Evolutionary conservation across 2,113 vertebrate genomes (phyloP).

Genomic region (Lipophrys pholis): DNA sequence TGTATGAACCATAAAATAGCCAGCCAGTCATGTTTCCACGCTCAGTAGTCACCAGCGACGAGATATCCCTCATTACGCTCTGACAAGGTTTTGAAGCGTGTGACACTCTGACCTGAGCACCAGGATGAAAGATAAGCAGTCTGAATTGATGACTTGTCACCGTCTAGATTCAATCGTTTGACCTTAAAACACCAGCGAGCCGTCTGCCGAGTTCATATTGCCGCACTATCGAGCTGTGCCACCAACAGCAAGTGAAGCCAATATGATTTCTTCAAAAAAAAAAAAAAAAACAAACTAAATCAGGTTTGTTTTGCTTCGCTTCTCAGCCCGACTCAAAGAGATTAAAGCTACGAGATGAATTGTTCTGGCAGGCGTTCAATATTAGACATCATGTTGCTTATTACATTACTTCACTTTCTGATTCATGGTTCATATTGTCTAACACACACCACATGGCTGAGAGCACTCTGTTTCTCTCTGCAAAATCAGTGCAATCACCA

Average conservation of each 20-base stretch:
- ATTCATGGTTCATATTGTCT: background rate
- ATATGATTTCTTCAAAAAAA: too few species aligned
- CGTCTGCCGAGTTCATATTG: too few species aligned
- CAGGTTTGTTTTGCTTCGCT: too few species aligned
- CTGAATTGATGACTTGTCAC: constrained; percentile 33
- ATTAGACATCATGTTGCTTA: background rate
- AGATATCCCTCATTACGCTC: constrained; percentile 51
- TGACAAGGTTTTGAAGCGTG: constrained; percentile 47
- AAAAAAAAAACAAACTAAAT: too few species aligned
- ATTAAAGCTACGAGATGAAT: background rate
- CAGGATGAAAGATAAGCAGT: constrained; percentile 23
- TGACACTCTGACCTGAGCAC: constrained; percentile 15
- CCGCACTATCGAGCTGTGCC: too few species aligned
- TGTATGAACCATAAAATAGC: too few species aligned
- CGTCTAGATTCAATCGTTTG: constrained; percentile 15
- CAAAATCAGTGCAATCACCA: background rate
- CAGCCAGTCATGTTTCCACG: too few species aligned
- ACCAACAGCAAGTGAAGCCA: too few species aligned
- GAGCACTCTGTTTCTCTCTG: background rate
- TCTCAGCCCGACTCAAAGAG: too few species aligned
- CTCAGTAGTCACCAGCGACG: constrained; percentile 10
- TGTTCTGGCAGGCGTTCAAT: background rate
- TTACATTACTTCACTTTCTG: background rate
- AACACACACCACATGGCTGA: background rate
- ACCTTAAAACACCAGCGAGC: too few species aligned